Base-by-base conservation (phyloP, 2,797 vertebrate species). In the Micromesistius poutassou region DNA sequence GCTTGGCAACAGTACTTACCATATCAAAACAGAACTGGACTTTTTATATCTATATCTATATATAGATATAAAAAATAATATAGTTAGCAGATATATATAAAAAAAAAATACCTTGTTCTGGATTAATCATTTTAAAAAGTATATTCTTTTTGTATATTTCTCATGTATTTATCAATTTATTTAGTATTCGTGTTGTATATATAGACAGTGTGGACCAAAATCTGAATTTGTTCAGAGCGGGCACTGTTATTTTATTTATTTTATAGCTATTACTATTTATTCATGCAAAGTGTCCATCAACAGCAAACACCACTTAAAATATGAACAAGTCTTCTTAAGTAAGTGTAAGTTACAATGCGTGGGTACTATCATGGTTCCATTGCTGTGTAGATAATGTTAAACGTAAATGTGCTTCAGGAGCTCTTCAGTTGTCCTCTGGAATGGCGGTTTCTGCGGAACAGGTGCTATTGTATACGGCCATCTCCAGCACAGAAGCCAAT, bases 1-100 rank as follows among this genome's bases (percentile, higher is more conserved):
- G 36, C 2, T n/a, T n/a, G 79, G 80, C 66, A 71, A 50, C 78
- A 75, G 28, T 31, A 75, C 68, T 42, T 74, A 74, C 40, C 8
- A 72, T 76, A 25, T 71, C 74, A 28, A 76, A 76, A 68, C 28
- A 68, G 19, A 79, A 19, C 46, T 16, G 13, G 25, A 7, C 0
- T 14, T 19, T 19, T 46, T n/a, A 25, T 2, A 55, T 4, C 0
- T 22, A 22, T 50, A 22, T 50, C 5, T 4, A 1, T 19, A 62
- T 62, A 62, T 62, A 2, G 25, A 25, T 55, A 28, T 62, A 62
- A 50, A 4, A 50, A 46, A 46, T 14, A 2, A 50, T 50, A 4
- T 19, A n/a, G n/a, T n/a, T n/a, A n/a, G n/a, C n/a, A n/a, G n/a
- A 50, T 50, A 50, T 50, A 50, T 50, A 22, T 22, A 5, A 22